Evolutionary conservation across 2,113 vertebrate species (phyloP).

Genomic region (Calonectris borealis): DNA sequence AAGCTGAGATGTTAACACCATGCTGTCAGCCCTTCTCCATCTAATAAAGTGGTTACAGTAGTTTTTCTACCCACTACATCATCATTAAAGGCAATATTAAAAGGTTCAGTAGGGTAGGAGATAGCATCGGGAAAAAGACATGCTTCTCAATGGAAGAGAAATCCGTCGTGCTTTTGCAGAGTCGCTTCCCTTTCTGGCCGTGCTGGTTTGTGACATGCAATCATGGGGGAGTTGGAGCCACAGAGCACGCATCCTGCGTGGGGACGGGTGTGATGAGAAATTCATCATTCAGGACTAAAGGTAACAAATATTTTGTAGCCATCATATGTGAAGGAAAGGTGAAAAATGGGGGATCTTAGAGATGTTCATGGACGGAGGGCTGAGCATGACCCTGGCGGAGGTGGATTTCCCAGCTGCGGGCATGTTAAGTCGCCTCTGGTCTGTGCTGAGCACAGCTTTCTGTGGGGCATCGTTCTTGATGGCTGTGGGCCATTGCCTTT

Average conservation of each 20-base stretch:
- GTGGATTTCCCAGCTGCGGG: neutral
- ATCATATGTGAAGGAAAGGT: neutral
- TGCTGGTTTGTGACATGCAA: neutral
- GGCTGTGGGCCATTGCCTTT: neutral
- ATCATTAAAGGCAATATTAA: neutral
- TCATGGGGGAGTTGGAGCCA: fast-evolving
- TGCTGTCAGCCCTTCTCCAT: neutral
- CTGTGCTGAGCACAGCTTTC: neutral
- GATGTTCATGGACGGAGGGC: neutral
- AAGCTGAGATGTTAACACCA: neutral
- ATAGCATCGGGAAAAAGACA: neutral
- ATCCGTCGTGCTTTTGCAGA: neutral
- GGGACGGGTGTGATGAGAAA: neutral
- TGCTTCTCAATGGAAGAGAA: neutral
- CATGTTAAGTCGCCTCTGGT: neutral
- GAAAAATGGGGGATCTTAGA: neutral
- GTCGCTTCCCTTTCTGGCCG: fast-evolving
- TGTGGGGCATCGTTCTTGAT: neutral
- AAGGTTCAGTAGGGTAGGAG: neutral
- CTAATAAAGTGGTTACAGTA: neutral
- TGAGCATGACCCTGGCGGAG: neutral
- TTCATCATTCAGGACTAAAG: neutral
- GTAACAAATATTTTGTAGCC: neutral
- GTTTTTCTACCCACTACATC: neutral
- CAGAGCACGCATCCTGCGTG: neutral